Conservation (phyloP, 2,888 invertebrate species). For the Chloroclysta siterata region DNA sequence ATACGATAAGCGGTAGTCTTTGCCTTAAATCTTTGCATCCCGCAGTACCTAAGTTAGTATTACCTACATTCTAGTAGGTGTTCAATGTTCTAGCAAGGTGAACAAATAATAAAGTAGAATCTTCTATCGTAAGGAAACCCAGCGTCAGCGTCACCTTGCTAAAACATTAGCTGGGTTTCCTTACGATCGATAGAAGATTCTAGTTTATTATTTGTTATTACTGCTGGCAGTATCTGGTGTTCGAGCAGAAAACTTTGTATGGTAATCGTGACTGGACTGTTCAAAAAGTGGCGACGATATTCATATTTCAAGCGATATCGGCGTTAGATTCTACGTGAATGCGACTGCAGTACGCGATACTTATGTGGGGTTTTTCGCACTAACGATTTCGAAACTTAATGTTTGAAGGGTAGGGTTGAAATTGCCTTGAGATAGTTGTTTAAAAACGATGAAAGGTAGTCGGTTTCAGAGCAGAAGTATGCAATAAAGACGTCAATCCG, state of each 20-base stretch:
- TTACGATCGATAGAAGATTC: neutral
- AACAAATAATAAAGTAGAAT: too few species aligned
- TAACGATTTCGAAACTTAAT: constrained; percentile 28
- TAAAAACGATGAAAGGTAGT: constrained; percentile 47
- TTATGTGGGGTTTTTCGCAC: constrained; percentile 35
- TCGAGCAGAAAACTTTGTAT: constrained; percentile 46
- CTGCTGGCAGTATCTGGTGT: constrained; percentile 16
- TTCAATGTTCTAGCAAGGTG: too few species aligned
- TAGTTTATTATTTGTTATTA: constrained; percentile 21
- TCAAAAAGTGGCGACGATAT: constrained; percentile 60
- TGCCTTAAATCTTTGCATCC: too few species aligned
- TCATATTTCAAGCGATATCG: constrained; percentile 67
- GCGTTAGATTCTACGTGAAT: constrained; percentile 55
- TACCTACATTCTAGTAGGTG: too few species aligned
- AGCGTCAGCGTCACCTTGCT: too few species aligned
- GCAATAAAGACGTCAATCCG: constrained; percentile 71
- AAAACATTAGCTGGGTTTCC: neutral
- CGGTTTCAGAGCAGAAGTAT: constrained; percentile 57
- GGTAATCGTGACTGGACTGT: constrained; percentile 61
- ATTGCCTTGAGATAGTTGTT: constrained; percentile 19
- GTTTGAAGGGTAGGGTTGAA: constrained; percentile 5
- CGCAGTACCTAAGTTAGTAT: too few species aligned
- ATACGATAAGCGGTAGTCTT: too few species aligned
- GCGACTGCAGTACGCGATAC: constrained; percentile 48
- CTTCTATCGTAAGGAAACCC: too few species aligned